phyloP scores from a whole-genome alignment of 2,797 vertebrate species.

The Characodon lateralis region DNA sequence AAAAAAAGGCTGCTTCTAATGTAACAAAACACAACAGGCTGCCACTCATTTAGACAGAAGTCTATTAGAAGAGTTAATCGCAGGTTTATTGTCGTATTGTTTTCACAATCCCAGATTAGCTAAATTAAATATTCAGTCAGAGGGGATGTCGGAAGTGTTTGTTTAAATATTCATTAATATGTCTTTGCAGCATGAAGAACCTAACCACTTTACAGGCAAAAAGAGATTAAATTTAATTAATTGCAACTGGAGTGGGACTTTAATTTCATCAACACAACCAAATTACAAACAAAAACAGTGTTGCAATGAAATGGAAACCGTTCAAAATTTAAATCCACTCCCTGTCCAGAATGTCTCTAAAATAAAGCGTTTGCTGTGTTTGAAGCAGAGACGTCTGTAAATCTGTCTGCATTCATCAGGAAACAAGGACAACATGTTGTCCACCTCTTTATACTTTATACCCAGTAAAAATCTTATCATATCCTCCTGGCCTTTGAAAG shows the following conservation, averaged over 20 bases:
- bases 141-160: neutral
- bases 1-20: neutral
- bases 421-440: neutral
- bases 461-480: neutral
- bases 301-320: neutral
- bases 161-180: neutral
- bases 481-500: constrained; percentile 1
- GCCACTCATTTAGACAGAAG: neutral
- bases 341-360: neutral
- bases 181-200: neutral
- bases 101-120: neutral
- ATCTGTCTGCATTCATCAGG: neutral
- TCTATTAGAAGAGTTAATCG: neutral
- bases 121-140: neutral
- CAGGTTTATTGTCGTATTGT: neutral
- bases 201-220: neutral
- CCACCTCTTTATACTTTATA: neutral
- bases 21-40: neutral
- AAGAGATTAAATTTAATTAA: neutral
- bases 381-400: constrained; percentile 2
- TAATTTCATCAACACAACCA: neutral
- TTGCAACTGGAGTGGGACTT: constrained; percentile 4
- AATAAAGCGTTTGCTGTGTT: neutral
- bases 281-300: neutral
- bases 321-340: neutral